These are phyloP conservation scores for Vanacampus margaritifer DNA, from an alignment of 2,113 vertebrate genomes.

Conservation along the genomic window DNA sequence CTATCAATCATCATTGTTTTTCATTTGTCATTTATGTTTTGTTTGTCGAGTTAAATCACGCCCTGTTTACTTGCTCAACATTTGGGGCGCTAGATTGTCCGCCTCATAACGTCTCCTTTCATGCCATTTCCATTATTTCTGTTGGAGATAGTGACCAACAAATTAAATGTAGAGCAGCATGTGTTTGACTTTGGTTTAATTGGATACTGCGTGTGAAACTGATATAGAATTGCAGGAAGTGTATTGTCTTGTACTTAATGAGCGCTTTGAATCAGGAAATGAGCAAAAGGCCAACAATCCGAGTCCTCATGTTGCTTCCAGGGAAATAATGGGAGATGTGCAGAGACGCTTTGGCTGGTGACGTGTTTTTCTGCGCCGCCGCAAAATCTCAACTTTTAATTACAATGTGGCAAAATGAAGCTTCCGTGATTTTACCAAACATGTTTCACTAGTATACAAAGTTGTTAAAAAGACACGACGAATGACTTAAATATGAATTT, in stretches of 20 bases:
- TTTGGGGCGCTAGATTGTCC: not conserved
- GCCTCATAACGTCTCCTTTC: not conserved
- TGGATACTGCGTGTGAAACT: not conserved
- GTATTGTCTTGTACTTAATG: not conserved
- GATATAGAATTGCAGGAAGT: not conserved
- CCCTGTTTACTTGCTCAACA: not conserved
- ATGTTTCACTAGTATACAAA: not conserved
- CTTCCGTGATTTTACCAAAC: not conserved
- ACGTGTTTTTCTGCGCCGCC: not conserved
- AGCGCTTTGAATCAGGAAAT: slow-evolving; percentile 1
- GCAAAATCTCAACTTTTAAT: not conserved
- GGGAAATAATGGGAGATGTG: not conserved
- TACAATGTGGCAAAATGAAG: not conserved
- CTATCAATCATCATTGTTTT: too few relatives aligned
- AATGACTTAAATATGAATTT: not conserved
- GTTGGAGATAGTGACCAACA: not conserved
- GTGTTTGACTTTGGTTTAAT: not conserved
- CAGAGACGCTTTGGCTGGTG: not conserved
- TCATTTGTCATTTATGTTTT: not conserved
- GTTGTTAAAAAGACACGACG: not conserved
- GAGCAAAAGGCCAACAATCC: not conserved
- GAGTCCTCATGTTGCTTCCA: not conserved
- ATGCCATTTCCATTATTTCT: not conserved
- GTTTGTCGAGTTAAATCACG: not conserved
- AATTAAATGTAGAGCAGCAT: not conserved